Conservation (phyloP, 2,888 invertebrate genomes). For the Amphipyra tragopoginis region DNA sequence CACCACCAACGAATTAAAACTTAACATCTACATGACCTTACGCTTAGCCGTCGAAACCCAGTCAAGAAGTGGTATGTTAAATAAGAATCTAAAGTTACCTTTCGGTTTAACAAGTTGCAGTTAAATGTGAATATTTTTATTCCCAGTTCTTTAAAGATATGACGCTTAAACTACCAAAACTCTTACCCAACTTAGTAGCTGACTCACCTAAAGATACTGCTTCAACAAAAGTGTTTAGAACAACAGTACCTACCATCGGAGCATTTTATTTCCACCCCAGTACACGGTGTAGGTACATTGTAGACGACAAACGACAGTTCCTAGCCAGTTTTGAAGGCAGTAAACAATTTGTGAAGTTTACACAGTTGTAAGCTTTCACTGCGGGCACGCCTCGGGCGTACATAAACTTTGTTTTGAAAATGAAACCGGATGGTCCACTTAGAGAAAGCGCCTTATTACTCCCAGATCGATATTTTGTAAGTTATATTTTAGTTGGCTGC, state of each 20-base stretch:
- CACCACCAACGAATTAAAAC: too few relatives aligned
- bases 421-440: constrained; percentile 62
- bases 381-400: constrained; percentile 49
- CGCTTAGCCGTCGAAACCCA: too few relatives aligned
- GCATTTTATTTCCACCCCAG: constrained; percentile 50
- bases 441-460: constrained; percentile 58
- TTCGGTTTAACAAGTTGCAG: too few relatives aligned
- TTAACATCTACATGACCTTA: too few relatives aligned
- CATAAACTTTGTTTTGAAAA: constrained; percentile 61
- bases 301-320: constrained; percentile 62
- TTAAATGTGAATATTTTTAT: not conserved
- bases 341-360: constrained; percentile 65
- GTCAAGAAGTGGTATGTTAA: too few relatives aligned
- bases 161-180: not conserved
- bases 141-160: too few relatives aligned
- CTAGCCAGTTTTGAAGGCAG: constrained; percentile 60
- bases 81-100: too few relatives aligned
- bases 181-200: constrained; percentile 10
- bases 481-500: constrained; percentile 39
- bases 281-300: constrained; percentile 52
- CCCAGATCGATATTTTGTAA: constrained; percentile 61
- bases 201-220: constrained; percentile 4
- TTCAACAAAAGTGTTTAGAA: constrained; percentile 38
- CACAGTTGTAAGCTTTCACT: constrained; percentile 63
- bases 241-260: constrained; percentile 20